Evolutionary conservation across 2,888 invertebrate species (phyloP).

Genomic region (Balanococcus diminutus): DNA sequence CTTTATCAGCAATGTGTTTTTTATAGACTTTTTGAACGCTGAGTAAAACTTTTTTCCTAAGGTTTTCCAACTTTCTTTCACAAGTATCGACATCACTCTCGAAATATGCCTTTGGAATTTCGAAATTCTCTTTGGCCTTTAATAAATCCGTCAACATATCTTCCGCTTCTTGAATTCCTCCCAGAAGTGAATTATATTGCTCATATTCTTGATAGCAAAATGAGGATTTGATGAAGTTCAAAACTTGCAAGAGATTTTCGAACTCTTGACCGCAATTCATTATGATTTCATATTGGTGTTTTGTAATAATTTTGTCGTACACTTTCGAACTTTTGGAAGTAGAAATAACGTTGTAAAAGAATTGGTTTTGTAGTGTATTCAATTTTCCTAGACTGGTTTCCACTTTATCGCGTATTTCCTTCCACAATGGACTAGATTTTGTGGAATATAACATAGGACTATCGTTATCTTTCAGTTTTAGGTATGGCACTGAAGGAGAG

Average conservation of each 20-base stretch:
- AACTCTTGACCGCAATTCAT: not conserved
- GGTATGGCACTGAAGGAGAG: not conserved
- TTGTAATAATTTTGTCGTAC: slow-evolving; percentile 15
- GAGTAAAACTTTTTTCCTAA: slow-evolving; percentile 66
- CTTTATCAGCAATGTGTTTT: slow-evolving; percentile 61
- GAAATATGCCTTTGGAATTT: not conserved
- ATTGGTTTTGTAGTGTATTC: not conserved
- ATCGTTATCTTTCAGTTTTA: slow-evolving; percentile 7
- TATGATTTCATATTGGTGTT: slow-evolving; percentile 10
- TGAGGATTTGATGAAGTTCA: slow-evolving; percentile 7
- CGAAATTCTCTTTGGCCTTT: not conserved
- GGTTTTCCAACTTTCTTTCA: slow-evolving; percentile 61
- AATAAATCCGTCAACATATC: not conserved
- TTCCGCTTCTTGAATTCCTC: not conserved
- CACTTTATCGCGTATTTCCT: not conserved
- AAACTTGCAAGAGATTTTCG: not conserved
- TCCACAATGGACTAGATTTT: slow-evolving; percentile 37
- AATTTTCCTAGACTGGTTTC: not conserved
- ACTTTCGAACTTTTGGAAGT: not conserved
- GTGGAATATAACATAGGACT: not conserved
- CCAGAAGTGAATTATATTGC: not conserved
- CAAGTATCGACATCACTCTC: slow-evolving; percentile 59
- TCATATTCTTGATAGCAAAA: slow-evolving; percentile 8
- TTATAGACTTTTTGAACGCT: slow-evolving; percentile 69
- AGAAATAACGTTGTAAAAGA: not conserved